Conservation (phyloP, 92 coral and sea anemone genomes). For the Zoanthus solanderi region DNA sequence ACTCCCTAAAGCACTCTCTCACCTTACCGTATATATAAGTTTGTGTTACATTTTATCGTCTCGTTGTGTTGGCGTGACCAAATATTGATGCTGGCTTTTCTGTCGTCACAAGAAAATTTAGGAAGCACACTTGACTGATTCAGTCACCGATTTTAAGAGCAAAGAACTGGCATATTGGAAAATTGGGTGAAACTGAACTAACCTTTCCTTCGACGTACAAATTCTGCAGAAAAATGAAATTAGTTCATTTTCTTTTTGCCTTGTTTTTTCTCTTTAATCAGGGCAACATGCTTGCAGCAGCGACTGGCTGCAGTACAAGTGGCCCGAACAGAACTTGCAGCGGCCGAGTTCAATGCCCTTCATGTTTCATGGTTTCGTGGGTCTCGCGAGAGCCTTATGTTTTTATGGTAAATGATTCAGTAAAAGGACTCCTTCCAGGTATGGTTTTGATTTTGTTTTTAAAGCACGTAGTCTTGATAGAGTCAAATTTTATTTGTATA, state of each 20-base stretch:
- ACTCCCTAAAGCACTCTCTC: too few relatives aligned
- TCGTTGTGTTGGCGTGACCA: background rate
- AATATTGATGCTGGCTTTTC: background rate
- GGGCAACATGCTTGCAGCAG: background rate
- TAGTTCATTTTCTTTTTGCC: background rate
- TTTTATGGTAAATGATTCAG: constrained; percentile 32
- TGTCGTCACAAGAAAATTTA: background rate
- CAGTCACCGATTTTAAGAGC: background rate
- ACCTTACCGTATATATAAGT: too few relatives aligned
- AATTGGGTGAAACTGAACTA: background rate
- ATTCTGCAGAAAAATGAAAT: constrained; percentile 1
- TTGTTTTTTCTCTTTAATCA: background rate
- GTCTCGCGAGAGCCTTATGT: constrained; percentile 70
- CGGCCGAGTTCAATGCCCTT: constrained; percentile 53
- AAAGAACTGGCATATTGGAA: background rate
- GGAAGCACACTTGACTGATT: constrained; percentile 23
- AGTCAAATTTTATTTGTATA: background rate
- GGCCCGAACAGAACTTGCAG: constrained; percentile 31
- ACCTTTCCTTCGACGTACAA: background rate
- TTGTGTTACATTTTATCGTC: background rate
- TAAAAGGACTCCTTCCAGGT: constrained; percentile 83
- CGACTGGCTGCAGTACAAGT: background rate
- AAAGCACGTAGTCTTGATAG: background rate
- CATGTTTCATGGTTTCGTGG: constrained; percentile 73
- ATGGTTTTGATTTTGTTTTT: background rate